Conservation (phyloP, 1,140 invertebrate species). For the Maniola jurtina region DNA sequence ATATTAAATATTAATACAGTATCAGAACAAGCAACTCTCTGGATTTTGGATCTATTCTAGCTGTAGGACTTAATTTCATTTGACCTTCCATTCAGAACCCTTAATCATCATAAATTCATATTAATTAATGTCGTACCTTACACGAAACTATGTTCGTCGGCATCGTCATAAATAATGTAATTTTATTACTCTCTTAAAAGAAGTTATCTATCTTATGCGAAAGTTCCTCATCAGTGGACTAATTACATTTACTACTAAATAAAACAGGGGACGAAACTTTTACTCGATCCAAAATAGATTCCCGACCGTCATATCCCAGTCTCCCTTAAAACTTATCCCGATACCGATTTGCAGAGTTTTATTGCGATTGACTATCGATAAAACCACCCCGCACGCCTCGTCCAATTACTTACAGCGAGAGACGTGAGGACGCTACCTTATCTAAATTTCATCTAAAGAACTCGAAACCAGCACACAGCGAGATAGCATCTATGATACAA, state of each 20-base stretch:
- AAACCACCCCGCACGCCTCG: slow-evolving; percentile 43
- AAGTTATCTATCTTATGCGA: too few species aligned
- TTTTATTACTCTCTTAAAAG: too few species aligned
- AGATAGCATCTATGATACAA: slow-evolving; percentile 39
- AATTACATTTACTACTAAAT: neutral
- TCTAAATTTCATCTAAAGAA: slow-evolving; percentile 71
- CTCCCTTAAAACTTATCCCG: slow-evolving; percentile 23
- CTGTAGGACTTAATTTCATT: too few species aligned
- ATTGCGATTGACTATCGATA: slow-evolving; percentile 67
- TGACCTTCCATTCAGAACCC: too few species aligned
- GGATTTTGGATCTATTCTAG: too few species aligned
- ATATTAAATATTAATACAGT: too few species aligned
- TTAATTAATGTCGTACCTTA: too few species aligned
- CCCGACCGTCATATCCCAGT: slow-evolving; percentile 13
- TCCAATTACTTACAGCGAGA: slow-evolving; percentile 65
- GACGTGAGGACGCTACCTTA: slow-evolving; percentile 41
- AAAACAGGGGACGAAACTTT: neutral
- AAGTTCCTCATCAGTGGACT: neutral
- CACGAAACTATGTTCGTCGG: too few species aligned
- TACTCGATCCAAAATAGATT: slow-evolving; percentile 15
- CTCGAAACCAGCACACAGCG: slow-evolving; percentile 40
- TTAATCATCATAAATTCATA: too few species aligned
- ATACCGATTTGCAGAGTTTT: slow-evolving; percentile 64
- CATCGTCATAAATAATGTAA: too few species aligned
- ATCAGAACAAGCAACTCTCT: too few species aligned